Evolutionary conservation across 2,888 invertebrate genomes (phyloP), one percentile per base, ranked within the genome.

Genomic region (Quadriops clusia): DNA sequence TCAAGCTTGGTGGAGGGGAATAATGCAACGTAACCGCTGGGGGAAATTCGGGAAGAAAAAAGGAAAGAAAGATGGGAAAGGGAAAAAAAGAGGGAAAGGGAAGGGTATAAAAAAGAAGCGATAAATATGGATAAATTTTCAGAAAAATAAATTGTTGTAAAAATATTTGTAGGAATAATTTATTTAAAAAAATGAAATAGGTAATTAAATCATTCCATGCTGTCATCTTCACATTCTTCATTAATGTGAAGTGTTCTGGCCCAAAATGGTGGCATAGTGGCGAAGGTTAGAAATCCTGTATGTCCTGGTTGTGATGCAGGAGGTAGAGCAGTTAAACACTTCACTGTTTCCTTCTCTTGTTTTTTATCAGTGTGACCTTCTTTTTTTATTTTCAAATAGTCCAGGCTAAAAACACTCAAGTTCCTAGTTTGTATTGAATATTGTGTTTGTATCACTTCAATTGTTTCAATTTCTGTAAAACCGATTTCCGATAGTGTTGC

Each of bases 231-330:
- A n/a, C n/a, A n/a, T n/a, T n/a, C n/a, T n/a, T 18, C 18, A 18
- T 5, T n/a, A n/a, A 36, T 32, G n/a, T 29, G 33, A 20, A 36
- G 17, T 34, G 38, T 51, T 41, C 69, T 59, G 43, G 65, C 52
- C 65, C 67, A 71, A 6, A 60, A 36, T 0, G 83, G 82, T 6
- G 83, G 84, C 28, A 91, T 63, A 1, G 93, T 86, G 3, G 93
- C 94, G 53, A 91, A 84, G 9, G 95, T 97, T 39, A 98, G 69
- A 63, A 85, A 97, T 3, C 97, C 97, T 5, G 97, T 97, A 61
- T 98, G 97, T 0, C 95, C 95, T 1, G 91, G 83, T 51, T 79
- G 74, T 42, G 72, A 70, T 37, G 66, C 53, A 5, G 86, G 79
- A 47, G 85, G 77, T 3, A 77, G 60, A 2, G 77, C 77, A 7